Evolutionary conservation across 2,113 vertebrate species (phyloP).

Genomic region (Xerus inauris): DNA sequence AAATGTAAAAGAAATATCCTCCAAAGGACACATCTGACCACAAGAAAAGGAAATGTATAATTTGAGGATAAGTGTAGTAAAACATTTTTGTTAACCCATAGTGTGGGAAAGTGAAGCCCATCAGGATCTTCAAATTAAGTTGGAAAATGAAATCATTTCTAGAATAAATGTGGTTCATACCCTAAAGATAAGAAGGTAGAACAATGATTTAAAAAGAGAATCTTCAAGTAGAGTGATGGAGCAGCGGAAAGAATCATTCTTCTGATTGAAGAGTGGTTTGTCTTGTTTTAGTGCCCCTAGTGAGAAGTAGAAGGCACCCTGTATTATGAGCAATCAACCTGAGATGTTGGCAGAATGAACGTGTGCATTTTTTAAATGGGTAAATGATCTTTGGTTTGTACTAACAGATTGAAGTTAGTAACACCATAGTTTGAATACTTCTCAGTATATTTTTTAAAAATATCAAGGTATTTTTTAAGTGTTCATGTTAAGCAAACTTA

Average conservation of each 20-base stretch:
- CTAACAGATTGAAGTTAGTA: slow-evolving; percentile 22
- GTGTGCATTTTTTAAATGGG: not conserved
- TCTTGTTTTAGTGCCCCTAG: not conserved
- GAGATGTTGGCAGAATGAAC: not conserved
- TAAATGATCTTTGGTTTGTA: slow-evolving; percentile 6
- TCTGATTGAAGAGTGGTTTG: not conserved
- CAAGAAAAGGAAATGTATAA: slow-evolving; percentile 11
- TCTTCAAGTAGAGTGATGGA: not conserved
- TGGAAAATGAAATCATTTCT: not conserved
- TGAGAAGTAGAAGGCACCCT: not conserved
- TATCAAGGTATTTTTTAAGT: slow-evolving; percentile 61
- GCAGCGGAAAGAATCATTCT: not conserved
- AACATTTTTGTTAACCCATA: not conserved
- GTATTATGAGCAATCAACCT: not conserved
- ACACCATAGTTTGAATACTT: slow-evolving; percentile 35
- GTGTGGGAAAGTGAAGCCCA: not conserved
- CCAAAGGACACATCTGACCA: not conserved
- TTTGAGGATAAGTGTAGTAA: slow-evolving; percentile 32
- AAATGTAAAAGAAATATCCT: slow-evolving; percentile 13
- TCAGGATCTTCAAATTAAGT: not conserved
- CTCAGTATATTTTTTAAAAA: slow-evolving; percentile 57
- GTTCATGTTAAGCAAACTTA: slow-evolving; percentile 63
- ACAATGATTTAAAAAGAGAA: not conserved
- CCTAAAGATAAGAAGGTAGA: not conserved
- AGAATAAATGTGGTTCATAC: not conserved